A percentile compares a stretch with the other conserved stretches of the same genome.
phyloP scores from a whole-genome alignment of 2,797 vertebrate genomes.

The Monodelphis domestica region DNA sequence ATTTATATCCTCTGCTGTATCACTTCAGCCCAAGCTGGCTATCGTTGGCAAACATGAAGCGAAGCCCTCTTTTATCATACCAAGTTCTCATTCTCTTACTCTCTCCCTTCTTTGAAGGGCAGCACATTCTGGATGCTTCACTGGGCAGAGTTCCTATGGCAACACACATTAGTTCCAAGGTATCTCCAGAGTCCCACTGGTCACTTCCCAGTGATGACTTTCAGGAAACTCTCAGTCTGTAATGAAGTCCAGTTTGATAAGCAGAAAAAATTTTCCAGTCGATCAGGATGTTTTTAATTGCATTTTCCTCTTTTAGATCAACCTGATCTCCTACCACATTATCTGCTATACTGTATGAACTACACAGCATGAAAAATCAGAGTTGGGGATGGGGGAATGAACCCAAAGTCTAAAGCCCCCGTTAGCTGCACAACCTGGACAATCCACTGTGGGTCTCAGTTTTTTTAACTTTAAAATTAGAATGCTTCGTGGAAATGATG shows the following conservation, averaged over 20 bases:
- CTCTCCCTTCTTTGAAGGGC: background rate
- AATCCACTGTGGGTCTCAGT: background rate
- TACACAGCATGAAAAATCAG: slow-evolving; percentile 20
- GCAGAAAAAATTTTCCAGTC: background rate
- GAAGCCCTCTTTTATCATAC: background rate
- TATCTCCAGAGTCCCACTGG: slow-evolving; percentile 1
- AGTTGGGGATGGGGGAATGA: too few relatives aligned
- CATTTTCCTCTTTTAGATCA: slow-evolving; percentile 22
- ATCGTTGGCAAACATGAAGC: background rate
- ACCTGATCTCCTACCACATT: background rate
- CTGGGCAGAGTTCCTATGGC: slow-evolving; percentile 1
- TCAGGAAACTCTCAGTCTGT: background rate
- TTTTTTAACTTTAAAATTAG: background rate
- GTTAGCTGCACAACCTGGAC: background rate
- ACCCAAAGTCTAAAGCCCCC: background rate
- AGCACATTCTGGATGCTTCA: background rate
- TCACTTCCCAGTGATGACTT: slow-evolving; percentile 29
- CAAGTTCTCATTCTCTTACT: background rate
- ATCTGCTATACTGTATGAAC: slow-evolving; percentile 22
- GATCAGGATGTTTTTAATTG: background rate
- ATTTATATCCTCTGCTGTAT: background rate
- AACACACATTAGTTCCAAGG: background rate
- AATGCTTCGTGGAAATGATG: background rate
- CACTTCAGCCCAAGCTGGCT: background rate
- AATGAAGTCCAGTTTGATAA: slow-evolving; percentile 23